Evolutionary conservation across 2,113 vertebrate species (phyloP), one percentile per base, ranked within the genome.

Genomic region (Corapipo altera): DNA sequence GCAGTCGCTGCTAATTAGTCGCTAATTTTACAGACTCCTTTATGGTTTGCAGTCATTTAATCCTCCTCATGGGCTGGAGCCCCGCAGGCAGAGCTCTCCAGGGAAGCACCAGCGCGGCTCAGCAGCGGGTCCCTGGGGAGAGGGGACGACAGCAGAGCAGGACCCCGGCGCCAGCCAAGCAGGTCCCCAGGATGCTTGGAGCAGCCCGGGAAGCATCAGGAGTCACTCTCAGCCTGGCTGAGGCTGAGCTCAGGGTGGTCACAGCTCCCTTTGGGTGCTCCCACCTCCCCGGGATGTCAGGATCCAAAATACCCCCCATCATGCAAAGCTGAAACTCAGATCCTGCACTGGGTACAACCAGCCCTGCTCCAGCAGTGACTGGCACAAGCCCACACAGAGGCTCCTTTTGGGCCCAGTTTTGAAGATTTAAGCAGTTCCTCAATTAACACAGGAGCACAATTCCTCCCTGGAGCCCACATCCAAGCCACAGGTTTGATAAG

Each of bases 11-110:
- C 86, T 96, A 93, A 96, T 97, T 92, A 93, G 61, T 61, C 7
- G 9, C 85, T 95, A 93, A 96, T 97, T 97, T 96, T 85, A 92
- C 80, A 78, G 79, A 2, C 62, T 52, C 12, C 41, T 86, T 87
- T 44, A 82, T 59, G 85, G 85, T 43, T 72, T 41, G 70, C 28
- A 69, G 59, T 5, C 39, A 1, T 41, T 27, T 62, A 21, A 24
- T 44, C 69, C 62, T 65, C 55, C 78, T n/a, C 32, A 0, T 4
- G 57, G 66, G 64, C 62, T 11, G 85, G 5, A 91, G 73, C 26
- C 46, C 61, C 46, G 57, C 61, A n/a, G 52, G 48, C 82, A 57
- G 65, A 67, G 76, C 73, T 61, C 39, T 71, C 51, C 52, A 1
- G 4, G 37, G 13, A 26, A n/a, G 55, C 58, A 69, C 33, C 49